Conservation (phyloP, 2,113 vertebrate species). For the Ailuropoda melanoleuca region DNA sequence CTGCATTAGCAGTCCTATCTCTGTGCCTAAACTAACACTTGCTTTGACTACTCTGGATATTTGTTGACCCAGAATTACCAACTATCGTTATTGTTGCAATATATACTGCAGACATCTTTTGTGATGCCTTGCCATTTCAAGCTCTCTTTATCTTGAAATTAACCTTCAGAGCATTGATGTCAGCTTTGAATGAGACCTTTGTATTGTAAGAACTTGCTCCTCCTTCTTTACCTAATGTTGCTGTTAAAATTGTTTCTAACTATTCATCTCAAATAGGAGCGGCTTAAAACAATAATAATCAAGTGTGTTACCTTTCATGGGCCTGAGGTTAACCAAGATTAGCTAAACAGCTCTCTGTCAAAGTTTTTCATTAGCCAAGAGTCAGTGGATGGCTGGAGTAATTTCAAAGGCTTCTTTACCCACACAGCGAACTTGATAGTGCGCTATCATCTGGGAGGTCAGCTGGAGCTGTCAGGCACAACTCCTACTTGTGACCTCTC, state of each 20-base stretch:
- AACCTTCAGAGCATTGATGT: background rate
- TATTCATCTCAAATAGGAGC: background rate
- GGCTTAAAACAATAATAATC: background rate
- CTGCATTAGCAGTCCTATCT: background rate
- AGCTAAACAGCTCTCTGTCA: background rate
- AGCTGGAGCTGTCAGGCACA: background rate
- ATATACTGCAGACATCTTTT: background rate
- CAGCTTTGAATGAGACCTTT: background rate
- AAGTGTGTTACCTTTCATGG: background rate
- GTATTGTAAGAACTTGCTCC: too few relatives aligned
- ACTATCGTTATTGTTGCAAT: background rate
- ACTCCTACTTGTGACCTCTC: background rate
- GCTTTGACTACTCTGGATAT: background rate
- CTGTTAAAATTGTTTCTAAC: background rate
- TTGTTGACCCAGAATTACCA: background rate
- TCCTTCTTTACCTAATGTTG: background rate
- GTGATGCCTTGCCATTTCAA: background rate
- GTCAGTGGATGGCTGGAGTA: background rate
- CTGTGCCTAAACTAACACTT: background rate
- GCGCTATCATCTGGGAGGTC: background rate
- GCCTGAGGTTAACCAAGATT: background rate
- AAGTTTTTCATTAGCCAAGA: background rate
- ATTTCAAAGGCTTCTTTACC: background rate
- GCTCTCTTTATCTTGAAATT: background rate
- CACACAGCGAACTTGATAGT: background rate